Conservation (phyloP, 2,888 invertebrate genomes). For the Netelia inedita region DNA sequence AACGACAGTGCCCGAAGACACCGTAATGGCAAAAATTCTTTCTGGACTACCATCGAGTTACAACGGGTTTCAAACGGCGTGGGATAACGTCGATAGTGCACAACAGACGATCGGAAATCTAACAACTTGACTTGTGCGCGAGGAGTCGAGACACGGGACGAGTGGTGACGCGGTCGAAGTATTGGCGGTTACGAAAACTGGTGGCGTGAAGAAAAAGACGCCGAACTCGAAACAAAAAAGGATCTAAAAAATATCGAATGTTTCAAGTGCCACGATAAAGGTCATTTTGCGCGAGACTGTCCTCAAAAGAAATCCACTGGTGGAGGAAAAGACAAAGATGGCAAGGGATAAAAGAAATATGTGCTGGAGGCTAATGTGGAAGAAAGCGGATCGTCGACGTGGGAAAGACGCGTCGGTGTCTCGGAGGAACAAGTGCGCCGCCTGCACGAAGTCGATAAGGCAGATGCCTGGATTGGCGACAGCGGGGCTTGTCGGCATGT, state of each 20-base stretch:
- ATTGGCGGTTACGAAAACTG: slow-evolving; percentile 40
- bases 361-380: slow-evolving; percentile 60
- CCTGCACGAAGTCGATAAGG: slow-evolving; percentile 58
- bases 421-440: slow-evolving; percentile 41
- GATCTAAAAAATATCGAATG: slow-evolving; percentile 52
- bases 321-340: slow-evolving; percentile 34
- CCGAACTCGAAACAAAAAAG: slow-evolving; percentile 40
- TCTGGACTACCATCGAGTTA: slow-evolving; percentile 54
- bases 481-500: slow-evolving; percentile 68
- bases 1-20: slow-evolving; percentile 44
- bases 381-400: slow-evolving; percentile 37
- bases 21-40: slow-evolving; percentile 61
- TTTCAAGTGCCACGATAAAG: slow-evolving; percentile 63
- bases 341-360: slow-evolving; percentile 21
- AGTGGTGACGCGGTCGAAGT: slow-evolving; percentile 51
- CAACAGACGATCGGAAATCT: slow-evolving; percentile 61
- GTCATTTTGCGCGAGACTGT: slow-evolving; percentile 57
- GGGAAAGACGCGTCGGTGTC: slow-evolving; percentile 38
- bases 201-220: slow-evolving; percentile 55
- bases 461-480: slow-evolving; percentile 66
- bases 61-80: slow-evolving; percentile 47
- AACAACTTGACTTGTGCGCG: slow-evolving; percentile 65
- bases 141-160: slow-evolving; percentile 53
- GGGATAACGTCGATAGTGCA: slow-evolving; percentile 56
- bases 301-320: slow-evolving; percentile 38